A percentile compares a stretch with the other conserved stretches of the same genome.
Conservation (phyloP, 2,888 invertebrate genomes). For the Agrochola circellaris region DNA sequence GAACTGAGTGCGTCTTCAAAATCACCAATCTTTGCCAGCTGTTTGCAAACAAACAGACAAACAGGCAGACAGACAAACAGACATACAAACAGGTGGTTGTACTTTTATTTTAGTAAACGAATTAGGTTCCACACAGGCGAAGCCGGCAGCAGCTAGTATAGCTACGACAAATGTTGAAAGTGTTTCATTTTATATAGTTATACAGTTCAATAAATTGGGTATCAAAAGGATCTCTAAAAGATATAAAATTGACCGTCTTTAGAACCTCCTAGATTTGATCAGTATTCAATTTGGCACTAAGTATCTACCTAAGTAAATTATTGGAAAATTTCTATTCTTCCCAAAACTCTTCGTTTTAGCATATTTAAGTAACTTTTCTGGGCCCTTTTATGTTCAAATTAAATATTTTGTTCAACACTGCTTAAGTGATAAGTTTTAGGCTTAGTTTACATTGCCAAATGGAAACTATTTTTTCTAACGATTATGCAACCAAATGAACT, state of each 20-base stretch:
- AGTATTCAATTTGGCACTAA: slow-evolving; percentile 13
- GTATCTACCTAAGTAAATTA: slow-evolving; percentile 9
- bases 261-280: slow-evolving; percentile 25
- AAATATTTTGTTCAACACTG: not conserved
- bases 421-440: not conserved
- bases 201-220: not conserved
- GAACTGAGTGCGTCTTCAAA: too few relatives aligned
- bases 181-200: not conserved
- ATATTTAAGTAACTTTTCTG: not conserved
- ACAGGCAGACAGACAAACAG: too few relatives aligned
- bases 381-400: not conserved
- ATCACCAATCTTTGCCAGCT: too few relatives aligned
- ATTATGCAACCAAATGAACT: too few relatives aligned
- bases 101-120: too few relatives aligned
- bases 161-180: not conserved
- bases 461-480: too few relatives aligned
- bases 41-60: too few relatives aligned
- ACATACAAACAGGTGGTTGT: too few relatives aligned
- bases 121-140: too few relatives aligned
- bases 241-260: slow-evolving; percentile 9
- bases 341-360: not conserved
- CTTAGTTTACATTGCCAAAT: too few relatives aligned
- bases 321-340: slow-evolving; percentile 12
- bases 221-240: slow-evolving; percentile 5
- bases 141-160: too few relatives aligned